Percentiles rank a stretch among this genome's conserved stretches.
Evolutionary conservation across 2,113 vertebrate genomes (phyloP).

Genomic region (Lepisosteus osseus): DNA sequence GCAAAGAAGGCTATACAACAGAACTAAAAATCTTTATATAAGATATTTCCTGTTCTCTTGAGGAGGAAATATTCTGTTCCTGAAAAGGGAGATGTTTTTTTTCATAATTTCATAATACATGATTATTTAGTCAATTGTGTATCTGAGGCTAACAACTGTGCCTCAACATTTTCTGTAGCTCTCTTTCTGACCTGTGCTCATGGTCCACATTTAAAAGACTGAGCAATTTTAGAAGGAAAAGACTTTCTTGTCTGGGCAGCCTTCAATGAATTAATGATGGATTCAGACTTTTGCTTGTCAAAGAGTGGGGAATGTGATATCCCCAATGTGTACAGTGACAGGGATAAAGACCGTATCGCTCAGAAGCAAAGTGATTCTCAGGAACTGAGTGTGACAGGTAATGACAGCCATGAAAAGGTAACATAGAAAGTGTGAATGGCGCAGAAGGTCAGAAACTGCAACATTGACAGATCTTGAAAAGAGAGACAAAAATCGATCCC

Average conservation of each 20-base stretch:
- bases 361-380: not conserved
- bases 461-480: conserved; percentile 2
- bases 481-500: conserved; percentile 1
- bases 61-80: too few relatives aligned
- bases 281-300: not conserved
- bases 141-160: too few relatives aligned
- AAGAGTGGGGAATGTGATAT: conserved; percentile 1
- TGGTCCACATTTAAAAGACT: not conserved
- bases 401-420: conserved; percentile 1
- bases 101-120: too few relatives aligned
- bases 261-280: conserved; percentile 15
- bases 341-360: conserved; percentile 2
- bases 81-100: too few relatives aligned
- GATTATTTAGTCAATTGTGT: too few relatives aligned
- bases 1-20: too few relatives aligned
- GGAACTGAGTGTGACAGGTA: conserved; percentile 14
- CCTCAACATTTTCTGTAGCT: too few relatives aligned
- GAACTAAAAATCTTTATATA: too few relatives aligned
- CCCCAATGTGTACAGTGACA: not conserved
- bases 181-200: not conserved
- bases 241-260: not conserved
- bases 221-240: not conserved
- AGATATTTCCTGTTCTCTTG: too few relatives aligned
- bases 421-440: not conserved
- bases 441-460: conserved; percentile 4